These are phyloP conservation scores for Corythornis madagascariensis DNA, from an alignment of 2,113 vertebrate species.

Conservation along the genomic window DNA sequence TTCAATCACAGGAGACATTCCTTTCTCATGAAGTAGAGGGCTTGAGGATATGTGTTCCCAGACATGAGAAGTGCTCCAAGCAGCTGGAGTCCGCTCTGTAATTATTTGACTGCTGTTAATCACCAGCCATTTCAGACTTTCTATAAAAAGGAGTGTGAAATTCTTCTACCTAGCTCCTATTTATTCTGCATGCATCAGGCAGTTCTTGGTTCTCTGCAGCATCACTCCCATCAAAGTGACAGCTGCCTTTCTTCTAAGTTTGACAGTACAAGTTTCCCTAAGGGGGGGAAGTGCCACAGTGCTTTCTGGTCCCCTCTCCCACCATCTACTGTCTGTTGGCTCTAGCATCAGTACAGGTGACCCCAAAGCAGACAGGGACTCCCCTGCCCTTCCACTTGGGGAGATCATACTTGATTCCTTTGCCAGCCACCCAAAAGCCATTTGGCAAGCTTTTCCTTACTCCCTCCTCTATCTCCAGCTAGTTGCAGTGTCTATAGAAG, in stretches of 20 bases:
- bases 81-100: neutral
- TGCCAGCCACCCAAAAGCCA: neutral
- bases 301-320: neutral
- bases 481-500: neutral
- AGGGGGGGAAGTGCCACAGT: neutral
- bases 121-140: neutral
- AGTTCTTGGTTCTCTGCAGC: neutral
- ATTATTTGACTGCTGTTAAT: constrained; percentile 25
- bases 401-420: neutral
- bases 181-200: neutral
- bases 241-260: neutral
- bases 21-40: constrained; percentile 41
- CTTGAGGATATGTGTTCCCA: neutral
- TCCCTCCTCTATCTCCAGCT: neutral
- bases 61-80: constrained; percentile 18
- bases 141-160: neutral
- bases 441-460: neutral
- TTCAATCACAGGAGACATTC: constrained; percentile 55
- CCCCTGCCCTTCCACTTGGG: neutral
- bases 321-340: fast-evolving
- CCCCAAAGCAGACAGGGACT: neutral
- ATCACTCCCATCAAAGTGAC: neutral
- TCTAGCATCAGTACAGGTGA: neutral
- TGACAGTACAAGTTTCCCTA: neutral
- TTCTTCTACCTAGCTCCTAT: neutral